Conservation (phyloP, 2,113 vertebrate genomes). For the Siphamia tubifer region DNA sequence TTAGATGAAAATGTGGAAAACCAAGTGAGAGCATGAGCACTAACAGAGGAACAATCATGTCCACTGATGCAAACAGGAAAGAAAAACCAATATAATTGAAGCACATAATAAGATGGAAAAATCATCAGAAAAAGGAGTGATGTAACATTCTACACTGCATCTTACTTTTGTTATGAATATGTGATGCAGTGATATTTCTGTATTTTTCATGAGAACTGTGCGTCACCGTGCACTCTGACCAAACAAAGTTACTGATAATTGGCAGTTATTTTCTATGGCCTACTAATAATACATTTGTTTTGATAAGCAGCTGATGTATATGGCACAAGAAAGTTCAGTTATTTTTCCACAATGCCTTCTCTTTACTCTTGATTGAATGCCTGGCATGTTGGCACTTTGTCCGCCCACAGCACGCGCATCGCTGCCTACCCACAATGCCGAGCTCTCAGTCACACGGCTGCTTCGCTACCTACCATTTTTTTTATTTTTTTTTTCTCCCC, state of each 20-base stretch:
- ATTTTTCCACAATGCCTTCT: slow-evolving; percentile 3
- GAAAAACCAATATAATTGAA: neutral
- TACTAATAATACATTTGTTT: slow-evolving; percentile 19
- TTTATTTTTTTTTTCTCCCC: too few relatives aligned
- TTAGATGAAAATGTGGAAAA: neutral
- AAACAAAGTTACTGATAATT: neutral
- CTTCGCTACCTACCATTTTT: slow-evolving; percentile 42
- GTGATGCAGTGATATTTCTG: neutral
- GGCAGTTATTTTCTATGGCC: slow-evolving; percentile 8
- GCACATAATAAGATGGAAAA: neutral
- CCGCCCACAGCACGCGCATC: neutral
- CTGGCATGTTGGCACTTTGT: slow-evolving; percentile 14
- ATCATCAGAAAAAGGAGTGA: neutral
- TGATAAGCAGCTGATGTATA: slow-evolving; percentile 16
- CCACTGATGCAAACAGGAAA: neutral
- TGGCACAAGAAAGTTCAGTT: neutral
- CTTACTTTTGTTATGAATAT: neutral
- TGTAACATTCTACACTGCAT: neutral
- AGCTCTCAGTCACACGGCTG: slow-evolving; percentile 14
- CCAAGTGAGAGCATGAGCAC: neutral
- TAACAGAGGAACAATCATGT: neutral
- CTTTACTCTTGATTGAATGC: slow-evolving; percentile 2
- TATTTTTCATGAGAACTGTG: too few relatives aligned
- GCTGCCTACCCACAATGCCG: slow-evolving; percentile 24
- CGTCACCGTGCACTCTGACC: neutral